Evolutionary conservation across 2,113 vertebrate species (phyloP).

Genomic region (Anser brachyrhynchus): DNA sequence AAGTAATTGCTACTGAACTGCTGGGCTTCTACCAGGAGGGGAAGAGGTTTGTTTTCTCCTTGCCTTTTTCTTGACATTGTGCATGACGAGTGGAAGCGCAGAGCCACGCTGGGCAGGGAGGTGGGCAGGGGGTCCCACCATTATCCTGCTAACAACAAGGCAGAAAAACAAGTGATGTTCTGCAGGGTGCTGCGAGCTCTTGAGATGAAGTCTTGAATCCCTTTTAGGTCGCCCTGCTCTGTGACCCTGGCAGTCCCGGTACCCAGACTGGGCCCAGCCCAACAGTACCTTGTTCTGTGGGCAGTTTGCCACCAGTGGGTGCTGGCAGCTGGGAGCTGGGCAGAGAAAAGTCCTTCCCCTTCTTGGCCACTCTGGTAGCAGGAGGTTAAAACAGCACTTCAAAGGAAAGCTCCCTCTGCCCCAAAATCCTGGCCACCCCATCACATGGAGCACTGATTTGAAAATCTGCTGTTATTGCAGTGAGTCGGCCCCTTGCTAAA

Average conservation of each 20-base stretch:
- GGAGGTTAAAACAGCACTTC: background rate
- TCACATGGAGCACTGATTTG: background rate
- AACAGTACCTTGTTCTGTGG: fast-evolving
- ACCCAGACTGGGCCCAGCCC: background rate
- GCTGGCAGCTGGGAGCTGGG: background rate
- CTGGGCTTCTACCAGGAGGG: background rate
- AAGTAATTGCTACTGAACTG: background rate
- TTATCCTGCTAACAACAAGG: background rate
- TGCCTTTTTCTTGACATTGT: background rate
- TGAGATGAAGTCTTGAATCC: background rate
- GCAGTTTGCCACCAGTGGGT: background rate
- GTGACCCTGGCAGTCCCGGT: background rate
- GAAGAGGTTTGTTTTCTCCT: background rate
- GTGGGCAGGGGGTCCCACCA: fast-evolving
- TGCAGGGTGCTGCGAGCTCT: background rate
- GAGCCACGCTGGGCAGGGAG: fast-evolving
- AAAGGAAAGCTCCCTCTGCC: background rate
- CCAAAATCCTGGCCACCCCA: no score
- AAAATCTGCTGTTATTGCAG: background rate
- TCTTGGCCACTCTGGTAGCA: background rate
- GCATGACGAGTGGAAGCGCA: background rate
- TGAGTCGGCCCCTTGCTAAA: background rate
- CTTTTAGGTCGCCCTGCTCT: background rate
- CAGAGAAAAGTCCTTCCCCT: background rate
- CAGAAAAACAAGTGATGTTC: background rate